Base-by-base conservation (phyloP, 2,888 invertebrate species). In the Germaria angustata region DNA sequence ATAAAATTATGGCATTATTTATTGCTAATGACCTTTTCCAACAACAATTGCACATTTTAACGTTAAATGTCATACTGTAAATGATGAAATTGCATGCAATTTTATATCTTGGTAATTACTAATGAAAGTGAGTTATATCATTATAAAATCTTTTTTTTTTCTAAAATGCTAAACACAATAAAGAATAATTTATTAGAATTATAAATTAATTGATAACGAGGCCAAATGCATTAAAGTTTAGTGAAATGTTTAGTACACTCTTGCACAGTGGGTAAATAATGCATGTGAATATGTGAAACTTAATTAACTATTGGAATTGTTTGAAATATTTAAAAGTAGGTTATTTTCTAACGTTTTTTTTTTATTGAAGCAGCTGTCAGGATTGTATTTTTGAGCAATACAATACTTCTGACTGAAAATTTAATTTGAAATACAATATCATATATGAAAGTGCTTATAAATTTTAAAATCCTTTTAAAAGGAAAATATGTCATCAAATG, bases 11-110 rank as follows among this genome's bases (percentile, higher is more conserved):
- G 17, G 41, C n/a, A 41, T 61, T 24, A 51, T 49, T 13, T 9
- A 59, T 39, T 53, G 24, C 1, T 61, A 39, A 39, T 63, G 41
- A 61, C 49, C 72, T 61, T 41, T 72, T 46, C 8, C 3, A 9
- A 6, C n/a, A 20, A 28, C 28, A 61, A 49, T 17, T 28, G 39
- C 9, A 28, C 39, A 51, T 72, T 72, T 72, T 24, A 51, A 51
- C 2, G 9, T 51, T 51, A 63, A 72, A 63, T 72, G 72, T 63
- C 61, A 49, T n/a, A 17, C 39, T 22, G 6, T 28, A 55, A 57
- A 44, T 69, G n/a, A 57, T 32, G 46, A 71, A 71, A 71, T 71
- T 71, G 59, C 46, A 46, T 22, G 71, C 34, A 71, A 71, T 71
- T 71, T 59, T 46, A 9, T 68, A n/a, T 36, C 63, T 34, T 0